These are phyloP conservation scores for silkworm (Bombyx mori) DNA, from an alignment of 1,140 invertebrate species.

Conservation along the genomic window DNA sequence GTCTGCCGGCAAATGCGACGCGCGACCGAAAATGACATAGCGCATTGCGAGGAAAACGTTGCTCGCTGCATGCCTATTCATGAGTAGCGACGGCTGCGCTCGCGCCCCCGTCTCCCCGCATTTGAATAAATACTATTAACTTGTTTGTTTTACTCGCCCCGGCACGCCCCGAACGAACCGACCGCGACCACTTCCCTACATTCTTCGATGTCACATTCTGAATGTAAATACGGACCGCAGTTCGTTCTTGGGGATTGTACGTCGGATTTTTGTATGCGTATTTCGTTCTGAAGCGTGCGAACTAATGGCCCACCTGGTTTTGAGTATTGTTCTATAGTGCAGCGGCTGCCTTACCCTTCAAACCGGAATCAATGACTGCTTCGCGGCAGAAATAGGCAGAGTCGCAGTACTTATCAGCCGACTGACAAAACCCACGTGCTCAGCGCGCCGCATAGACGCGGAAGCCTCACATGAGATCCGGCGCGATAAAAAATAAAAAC, in stretches of 20 bases:
- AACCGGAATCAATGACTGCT: no score
- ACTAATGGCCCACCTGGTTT: not conserved
- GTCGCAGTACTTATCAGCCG: no score
- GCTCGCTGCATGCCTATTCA: slow-evolving; percentile 54
- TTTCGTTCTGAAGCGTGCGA: not conserved
- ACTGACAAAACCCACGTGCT: no score
- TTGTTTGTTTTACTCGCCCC: slow-evolving; percentile 63
- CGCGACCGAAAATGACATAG: slow-evolving; percentile 32
- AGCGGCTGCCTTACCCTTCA: no score
- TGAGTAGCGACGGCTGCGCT: slow-evolving; percentile 46
- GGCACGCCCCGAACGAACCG: slow-evolving; percentile 36
- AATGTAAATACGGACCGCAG: not conserved
- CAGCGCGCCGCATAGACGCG: no score
- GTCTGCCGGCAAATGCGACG: not conserved
- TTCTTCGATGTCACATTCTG: not conserved
- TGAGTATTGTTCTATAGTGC: no score
- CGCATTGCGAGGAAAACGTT: slow-evolving; percentile 39
- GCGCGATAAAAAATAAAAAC: no score
- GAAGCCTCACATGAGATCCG: no score
- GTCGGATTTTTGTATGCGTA: not conserved
- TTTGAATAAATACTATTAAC: slow-evolving; percentile 70
- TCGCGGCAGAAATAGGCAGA: no score
- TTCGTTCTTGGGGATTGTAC: not conserved
- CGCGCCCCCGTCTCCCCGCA: slow-evolving; percentile 28
- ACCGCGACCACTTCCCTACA: slow-evolving; percentile 9